phyloP scores from a whole-genome alignment of 2,797 vertebrate genomes.

The Schizothorax lantsangensis region DNA sequence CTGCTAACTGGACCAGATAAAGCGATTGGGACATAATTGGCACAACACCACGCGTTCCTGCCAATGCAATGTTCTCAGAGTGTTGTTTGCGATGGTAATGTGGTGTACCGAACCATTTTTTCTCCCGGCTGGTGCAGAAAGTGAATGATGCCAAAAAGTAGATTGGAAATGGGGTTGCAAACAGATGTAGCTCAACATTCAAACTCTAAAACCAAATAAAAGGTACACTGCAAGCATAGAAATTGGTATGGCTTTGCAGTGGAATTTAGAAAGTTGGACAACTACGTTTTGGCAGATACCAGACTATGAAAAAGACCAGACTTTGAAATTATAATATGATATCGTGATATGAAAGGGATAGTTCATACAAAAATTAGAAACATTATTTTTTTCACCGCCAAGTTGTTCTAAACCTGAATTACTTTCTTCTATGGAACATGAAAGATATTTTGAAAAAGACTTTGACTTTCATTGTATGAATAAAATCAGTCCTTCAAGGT shows the following conservation, averaged over 20 bases:
- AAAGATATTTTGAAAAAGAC: not conserved
- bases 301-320: not conserved
- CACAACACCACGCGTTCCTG: slow-evolving; percentile 35
- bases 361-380: not conserved
- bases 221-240: slow-evolving; percentile 2
- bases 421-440: not conserved
- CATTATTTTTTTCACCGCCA: not conserved
- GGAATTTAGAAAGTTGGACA: not conserved
- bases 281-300: not conserved
- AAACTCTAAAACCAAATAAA: slow-evolving; percentile 44
- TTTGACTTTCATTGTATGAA: not conserved
- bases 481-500: not conserved
- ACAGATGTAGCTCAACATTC: slow-evolving; percentile 56
- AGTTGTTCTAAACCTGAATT: not conserved
- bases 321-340: not conserved
- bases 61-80: slow-evolving; percentile 52
- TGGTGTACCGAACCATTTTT: slow-evolving; percentile 34
- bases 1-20: slow-evolving; percentile 53
- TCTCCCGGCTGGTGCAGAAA: slow-evolving; percentile 19
- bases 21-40: slow-evolving; percentile 47
- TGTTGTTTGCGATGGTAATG: slow-evolving; percentile 54
- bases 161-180: slow-evolving; percentile 50
- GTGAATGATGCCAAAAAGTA: slow-evolving; percentile 32
- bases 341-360: not conserved
- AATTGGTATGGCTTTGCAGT: not conserved